Evolutionary conservation across 1,140 invertebrate species (phyloP).

Genomic region (Amyelois transitella): DNA sequence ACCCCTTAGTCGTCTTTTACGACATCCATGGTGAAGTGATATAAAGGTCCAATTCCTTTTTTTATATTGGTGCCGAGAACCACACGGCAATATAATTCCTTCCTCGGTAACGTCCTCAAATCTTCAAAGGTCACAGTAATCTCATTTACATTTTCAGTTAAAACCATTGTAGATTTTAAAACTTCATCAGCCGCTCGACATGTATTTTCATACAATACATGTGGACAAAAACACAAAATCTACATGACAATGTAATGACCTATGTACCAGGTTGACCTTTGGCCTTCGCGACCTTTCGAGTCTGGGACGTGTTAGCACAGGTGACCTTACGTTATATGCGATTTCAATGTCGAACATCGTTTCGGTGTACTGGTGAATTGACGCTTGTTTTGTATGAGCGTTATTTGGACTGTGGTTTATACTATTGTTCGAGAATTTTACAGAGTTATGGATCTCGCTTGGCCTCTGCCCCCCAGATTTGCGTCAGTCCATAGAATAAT

Average conservation of each 20-base stretch:
- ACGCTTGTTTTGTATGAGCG: conserved; percentile 2
- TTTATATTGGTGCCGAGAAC: too few relatives aligned
- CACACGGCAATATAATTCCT: too few relatives aligned
- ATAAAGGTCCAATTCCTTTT: too few relatives aligned
- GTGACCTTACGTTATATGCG: conserved; percentile 25
- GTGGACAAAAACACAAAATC: conserved; percentile 33
- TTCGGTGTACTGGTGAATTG: conserved; percentile 10
- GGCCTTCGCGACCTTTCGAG: conserved; percentile 29
- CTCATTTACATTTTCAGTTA: neutral
- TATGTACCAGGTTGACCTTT: conserved; percentile 31
- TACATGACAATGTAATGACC: conserved; percentile 59
- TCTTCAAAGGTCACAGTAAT: neutral
- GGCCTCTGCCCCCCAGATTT: conserved; percentile 45
- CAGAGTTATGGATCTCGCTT: conserved; percentile 56
- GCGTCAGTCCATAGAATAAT: conserved; percentile 61
- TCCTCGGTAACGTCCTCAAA: neutral
- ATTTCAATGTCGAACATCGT: neutral
- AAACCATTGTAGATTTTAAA: conserved; percentile 1
- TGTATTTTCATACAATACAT: conserved; percentile 4
- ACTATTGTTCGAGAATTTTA: conserved; percentile 14
- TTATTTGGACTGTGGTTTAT: conserved; percentile 17
- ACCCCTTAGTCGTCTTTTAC: too few relatives aligned
- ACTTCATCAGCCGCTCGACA: neutral
- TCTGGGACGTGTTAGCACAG: conserved; percentile 30
- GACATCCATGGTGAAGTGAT: too few relatives aligned